A percentile compares a stretch with the other conserved stretches of the same genome.
These are phyloP conservation scores for Melikaiella ostensackeni DNA, from an alignment of 2,888 invertebrate species.

Conservation along the genomic window DNA sequence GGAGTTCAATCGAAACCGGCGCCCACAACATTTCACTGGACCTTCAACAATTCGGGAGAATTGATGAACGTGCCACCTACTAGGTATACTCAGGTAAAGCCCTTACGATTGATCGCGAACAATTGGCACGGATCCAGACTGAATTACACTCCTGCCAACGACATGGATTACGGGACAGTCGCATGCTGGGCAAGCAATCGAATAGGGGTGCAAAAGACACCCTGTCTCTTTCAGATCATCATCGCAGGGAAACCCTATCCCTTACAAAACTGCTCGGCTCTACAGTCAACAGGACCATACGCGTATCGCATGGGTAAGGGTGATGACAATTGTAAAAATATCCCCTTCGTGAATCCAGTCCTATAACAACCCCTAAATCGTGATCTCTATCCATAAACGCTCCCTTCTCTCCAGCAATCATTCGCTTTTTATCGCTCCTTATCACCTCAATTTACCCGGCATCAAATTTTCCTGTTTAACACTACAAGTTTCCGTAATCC, in stretches of 20 bases:
- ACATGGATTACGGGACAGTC: slow-evolving; percentile 93
- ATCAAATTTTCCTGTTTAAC: not conserved
- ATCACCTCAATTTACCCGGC: not conserved
- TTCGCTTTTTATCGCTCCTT: slow-evolving; percentile 22
- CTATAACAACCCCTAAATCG: not conserved
- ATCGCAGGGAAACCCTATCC: slow-evolving; percentile 95
- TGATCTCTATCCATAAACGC: not conserved
- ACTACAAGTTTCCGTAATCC: not conserved
- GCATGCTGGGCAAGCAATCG: slow-evolving; percentile 92
- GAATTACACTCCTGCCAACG: slow-evolving; percentile 90
- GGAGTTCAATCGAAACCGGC: slow-evolving; percentile 93
- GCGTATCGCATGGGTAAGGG: slow-evolving; percentile 71
- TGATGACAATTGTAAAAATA: not conserved
- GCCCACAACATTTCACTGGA: slow-evolving; percentile 92
- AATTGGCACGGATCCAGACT: slow-evolving; percentile 85
- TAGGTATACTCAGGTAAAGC: slow-evolving; percentile 76
- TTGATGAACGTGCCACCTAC: slow-evolving; percentile 86
- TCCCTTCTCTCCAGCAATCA: not conserved
- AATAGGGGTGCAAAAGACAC: slow-evolving; percentile 88
- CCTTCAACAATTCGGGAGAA: slow-evolving; percentile 92
- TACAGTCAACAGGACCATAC: slow-evolving; percentile 71
- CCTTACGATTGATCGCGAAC: slow-evolving; percentile 73
- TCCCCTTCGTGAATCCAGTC: not conserved
- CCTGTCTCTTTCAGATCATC: slow-evolving; percentile 92
- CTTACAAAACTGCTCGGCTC: slow-evolving; percentile 90